Percentiles rank a stretch among this genome's conserved stretches.
phyloP scores from a whole-genome alignment of 2,113 vertebrate genomes.

The Dendropsophus ebraccatus region DNA sequence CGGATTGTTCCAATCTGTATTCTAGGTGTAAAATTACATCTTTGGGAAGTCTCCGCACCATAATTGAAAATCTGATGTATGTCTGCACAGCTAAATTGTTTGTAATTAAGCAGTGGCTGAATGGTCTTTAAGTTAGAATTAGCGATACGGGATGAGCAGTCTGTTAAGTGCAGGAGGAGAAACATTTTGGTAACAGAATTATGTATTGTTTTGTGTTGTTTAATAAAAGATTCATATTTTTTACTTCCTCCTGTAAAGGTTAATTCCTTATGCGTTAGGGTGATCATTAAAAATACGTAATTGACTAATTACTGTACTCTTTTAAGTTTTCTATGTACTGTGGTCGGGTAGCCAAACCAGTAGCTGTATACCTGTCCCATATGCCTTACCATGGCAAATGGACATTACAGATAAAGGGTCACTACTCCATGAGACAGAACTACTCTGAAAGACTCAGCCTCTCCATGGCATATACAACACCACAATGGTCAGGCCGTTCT shows the following conservation, averaged over 20 bases:
- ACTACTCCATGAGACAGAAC: too few relatives aligned
- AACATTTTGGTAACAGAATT: constrained; percentile 15
- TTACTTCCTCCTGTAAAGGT: not conserved
- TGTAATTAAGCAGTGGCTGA: constrained; percentile 40
- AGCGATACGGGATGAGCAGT: constrained; percentile 23
- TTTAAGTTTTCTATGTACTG: too few relatives aligned
- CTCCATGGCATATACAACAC: too few relatives aligned
- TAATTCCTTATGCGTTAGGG: not conserved
- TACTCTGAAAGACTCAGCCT: too few relatives aligned
- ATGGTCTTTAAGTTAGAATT: constrained; percentile 50
- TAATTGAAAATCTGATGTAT: constrained; percentile 50
- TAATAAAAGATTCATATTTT: not conserved
- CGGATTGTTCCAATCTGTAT: not conserved
- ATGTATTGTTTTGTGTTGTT: not conserved
- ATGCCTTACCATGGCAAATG: too few relatives aligned
- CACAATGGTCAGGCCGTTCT: too few relatives aligned
- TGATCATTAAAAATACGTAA: not conserved
- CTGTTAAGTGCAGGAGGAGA: constrained; percentile 14
- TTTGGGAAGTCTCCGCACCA: constrained; percentile 34
- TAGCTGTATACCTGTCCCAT: too few relatives aligned
- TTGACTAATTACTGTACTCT: too few relatives aligned
- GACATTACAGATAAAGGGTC: too few relatives aligned
- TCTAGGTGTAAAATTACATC: constrained; percentile 39
- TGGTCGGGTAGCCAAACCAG: too few relatives aligned
- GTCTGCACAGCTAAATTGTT: constrained; percentile 44